Evolutionary conservation across 2,113 vertebrate species (phyloP).

Genomic region (Lagenorhynchus albirostris): DNA sequence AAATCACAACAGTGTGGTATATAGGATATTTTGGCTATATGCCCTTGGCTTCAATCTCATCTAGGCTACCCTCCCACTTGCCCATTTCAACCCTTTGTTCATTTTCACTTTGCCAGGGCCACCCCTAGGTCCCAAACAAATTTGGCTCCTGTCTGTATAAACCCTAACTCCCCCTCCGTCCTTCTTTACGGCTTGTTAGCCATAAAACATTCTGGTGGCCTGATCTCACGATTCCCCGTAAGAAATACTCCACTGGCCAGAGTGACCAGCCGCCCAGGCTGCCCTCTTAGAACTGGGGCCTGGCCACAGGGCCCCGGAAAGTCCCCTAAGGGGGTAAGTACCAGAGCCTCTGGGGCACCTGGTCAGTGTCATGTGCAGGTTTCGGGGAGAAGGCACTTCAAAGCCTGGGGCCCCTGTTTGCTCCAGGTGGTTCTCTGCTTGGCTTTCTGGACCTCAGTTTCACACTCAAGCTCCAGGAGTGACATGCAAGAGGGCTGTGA

Average conservation of each 20-base stretch:
- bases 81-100: not conserved
- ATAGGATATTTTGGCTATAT: too few species aligned
- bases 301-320: not conserved
- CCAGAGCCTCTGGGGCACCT: not conserved
- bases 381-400: not conserved
- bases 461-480: not conserved
- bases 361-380: not conserved
- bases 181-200: not conserved
- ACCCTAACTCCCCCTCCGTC: not conserved
- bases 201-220: not conserved
- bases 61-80: not conserved
- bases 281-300: not conserved
- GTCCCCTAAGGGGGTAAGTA: not conserved
- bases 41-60: too few species aligned
- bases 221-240: not conserved
- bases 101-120: not conserved
- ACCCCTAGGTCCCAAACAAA: not conserved
- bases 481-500: not conserved
- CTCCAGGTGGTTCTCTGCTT: not conserved
- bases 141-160: not conserved
- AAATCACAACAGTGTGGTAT: too few species aligned
- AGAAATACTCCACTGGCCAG: not conserved
- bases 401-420: not conserved
- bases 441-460: not conserved
- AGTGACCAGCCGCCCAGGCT: not conserved